Percentiles rank a stretch among this genome's conserved stretches.
Evolutionary conservation across 2,113 vertebrate species (phyloP).

Genomic region (Pelmatolapia mariae): DNA sequence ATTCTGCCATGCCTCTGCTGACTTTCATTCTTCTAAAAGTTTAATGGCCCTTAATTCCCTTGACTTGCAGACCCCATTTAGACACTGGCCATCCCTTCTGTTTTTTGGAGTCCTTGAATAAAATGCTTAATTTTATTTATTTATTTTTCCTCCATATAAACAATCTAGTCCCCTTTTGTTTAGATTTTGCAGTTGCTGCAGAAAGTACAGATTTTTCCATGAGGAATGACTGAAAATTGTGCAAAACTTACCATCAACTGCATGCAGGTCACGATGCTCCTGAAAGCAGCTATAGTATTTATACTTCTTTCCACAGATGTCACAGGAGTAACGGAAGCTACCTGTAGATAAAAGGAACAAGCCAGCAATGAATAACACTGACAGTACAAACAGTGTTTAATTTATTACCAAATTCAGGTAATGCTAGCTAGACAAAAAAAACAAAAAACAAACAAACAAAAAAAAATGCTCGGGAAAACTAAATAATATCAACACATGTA

Average conservation of each 20-base stretch:
- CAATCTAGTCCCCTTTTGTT: neutral
- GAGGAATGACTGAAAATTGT: neutral
- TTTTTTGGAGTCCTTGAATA: neutral
- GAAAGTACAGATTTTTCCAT: neutral
- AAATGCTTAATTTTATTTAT: neutral
- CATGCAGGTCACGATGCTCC: slow-evolving; percentile 94
- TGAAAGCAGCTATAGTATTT: slow-evolving; percentile 99
- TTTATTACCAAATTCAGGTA: neutral
- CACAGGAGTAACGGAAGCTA: slow-evolving; percentile 96
- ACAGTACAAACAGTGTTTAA: neutral
- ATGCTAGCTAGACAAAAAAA: neutral
- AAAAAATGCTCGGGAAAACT: neutral
- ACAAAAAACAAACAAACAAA: neutral
- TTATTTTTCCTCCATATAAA: neutral
- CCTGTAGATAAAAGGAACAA: slow-evolving; percentile 70
- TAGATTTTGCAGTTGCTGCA: neutral
- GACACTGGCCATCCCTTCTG: neutral
- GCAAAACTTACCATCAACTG: slow-evolving; percentile 85
- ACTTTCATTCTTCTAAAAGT: neutral
- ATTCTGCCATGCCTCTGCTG: neutral
- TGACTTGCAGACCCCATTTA: neutral
- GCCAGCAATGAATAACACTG: neutral
- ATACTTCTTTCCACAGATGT: slow-evolving; percentile 98
- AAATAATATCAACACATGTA: neutral
- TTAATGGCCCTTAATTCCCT: neutral